Base-by-base conservation (phyloP, 2,888 invertebrate species). In the Xylophagus ater region DNA sequence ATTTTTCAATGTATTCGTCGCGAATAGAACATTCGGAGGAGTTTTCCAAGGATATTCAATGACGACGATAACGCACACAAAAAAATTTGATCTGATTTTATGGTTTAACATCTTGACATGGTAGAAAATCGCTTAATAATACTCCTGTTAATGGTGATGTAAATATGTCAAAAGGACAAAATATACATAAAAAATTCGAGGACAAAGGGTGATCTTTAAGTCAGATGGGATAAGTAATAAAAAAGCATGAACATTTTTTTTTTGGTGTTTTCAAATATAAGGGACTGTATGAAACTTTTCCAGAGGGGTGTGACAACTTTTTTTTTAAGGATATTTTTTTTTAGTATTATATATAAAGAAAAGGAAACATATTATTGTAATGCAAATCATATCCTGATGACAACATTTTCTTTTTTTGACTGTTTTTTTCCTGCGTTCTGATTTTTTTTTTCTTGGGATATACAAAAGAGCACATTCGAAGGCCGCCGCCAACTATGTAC, bases 331-430 rank as follows among this genome's bases (percentile, higher is more conserved):
- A n/a, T n/a, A n/a, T n/a, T n/a, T n/a, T n/a, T n/a, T n/a, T n/a
- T n/a, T n/a, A n/a, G n/a, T n/a, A n/a, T n/a, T n/a, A n/a, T n/a
- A n/a, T n/a, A n/a, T n/a, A 25, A 17, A 12, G 13, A 17, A 19
- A 36, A 35, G 32, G 36, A 36, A 25, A 26, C 26, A 21, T 19
- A 30, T 28, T 42, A 44, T 44, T 44, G 44, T 44, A 31, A 44
- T 44, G 44, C 44, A 44, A 44, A 44, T 44, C 29, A 40, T 36
- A 40, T 42, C 40, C 43, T 43, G 40, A 43, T 40, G 40, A 40
- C 34, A 37, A 37, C 36, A 28, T 28, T 28, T 28, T 28, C 14
- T 19, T 28, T 28, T 13, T 28, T n/a, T n/a, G n/a, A n/a, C n/a
- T n/a, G n/a, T n/a, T n/a, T n/a, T n/a, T n/a, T n/a, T n/a, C n/a